Evolutionary conservation across 92 coral and sea anemone species (phyloP), one percentile per base, ranked within the genome.

Genomic region (Porites lobata): DNA sequence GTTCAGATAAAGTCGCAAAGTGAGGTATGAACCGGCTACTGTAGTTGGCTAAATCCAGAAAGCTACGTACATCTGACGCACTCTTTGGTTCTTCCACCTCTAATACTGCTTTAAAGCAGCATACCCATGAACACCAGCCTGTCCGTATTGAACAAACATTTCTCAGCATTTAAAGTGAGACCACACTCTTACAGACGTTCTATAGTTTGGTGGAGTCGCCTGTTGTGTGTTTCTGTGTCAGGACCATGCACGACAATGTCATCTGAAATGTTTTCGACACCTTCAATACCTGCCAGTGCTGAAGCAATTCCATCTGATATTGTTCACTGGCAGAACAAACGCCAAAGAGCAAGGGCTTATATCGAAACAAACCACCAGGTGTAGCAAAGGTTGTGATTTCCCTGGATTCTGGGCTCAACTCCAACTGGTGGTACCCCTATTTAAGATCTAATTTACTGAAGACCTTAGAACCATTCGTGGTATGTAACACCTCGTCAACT

Each of bases 231-330:
- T 38, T 70, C 76, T 69, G 82, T 70, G 83, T 87, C 85, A 15
- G 76, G 82, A n/a, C 76, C 91, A 54, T 91, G 92, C 59, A 89
- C 91, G 18, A 86, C 81, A 17, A 91, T 94, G 81, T 94, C 94
- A 76, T 94, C 96, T 15, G 94, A 90, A 53, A 85, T 91, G 88
- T 91, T 94, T 9, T 89, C 83, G 1, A 73, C 90, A 22, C 93
- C 82, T 52, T 88, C 85, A 9, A 85, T 80, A 7, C 88, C 93
- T 50, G 81, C 89, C n/a, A 90, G 56, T 14, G 69, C 89, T n/a
- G 83, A 70, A 76, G 91, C 79, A 47, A 94, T 88, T 26, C 82
- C 92, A 53, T 81, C 74, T 93, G 93, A 83, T 91, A 91, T 53
- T 81, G 81, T 54, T 94, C 91, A 43, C 91, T 83, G 54, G 92